Conservation (phyloP, 2,888 invertebrate genomes). For the Graphium colonna region DNA sequence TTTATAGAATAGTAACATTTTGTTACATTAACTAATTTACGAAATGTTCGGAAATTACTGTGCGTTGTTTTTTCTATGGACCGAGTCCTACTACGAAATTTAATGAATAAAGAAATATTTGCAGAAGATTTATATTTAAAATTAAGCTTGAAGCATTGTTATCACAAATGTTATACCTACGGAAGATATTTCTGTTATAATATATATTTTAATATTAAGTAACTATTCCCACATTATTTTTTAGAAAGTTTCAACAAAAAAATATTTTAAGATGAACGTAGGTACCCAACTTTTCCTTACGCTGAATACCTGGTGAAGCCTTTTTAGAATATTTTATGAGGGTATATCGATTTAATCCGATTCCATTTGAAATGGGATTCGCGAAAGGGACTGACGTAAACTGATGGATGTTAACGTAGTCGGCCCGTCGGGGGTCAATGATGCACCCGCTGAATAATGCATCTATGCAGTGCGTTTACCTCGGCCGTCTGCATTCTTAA, state of each 20-base stretch:
- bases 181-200: too few species aligned
- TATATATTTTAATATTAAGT: too few species aligned
- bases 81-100: too few species aligned
- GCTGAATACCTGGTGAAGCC: too few species aligned
- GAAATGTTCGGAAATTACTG: neutral
- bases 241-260: too few species aligned
- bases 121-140: too few species aligned
- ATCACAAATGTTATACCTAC: too few species aligned
- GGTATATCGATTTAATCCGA: too few species aligned
- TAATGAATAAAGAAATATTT: too few species aligned
- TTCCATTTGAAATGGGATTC: conserved; percentile 25
- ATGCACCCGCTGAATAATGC: conserved; percentile 62
- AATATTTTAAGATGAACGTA: neutral
- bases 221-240: too few species aligned
- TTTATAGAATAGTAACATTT: neutral
- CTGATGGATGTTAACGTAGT: conserved; percentile 34
- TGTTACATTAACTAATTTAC: neutral
- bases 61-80: neutral
- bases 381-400: conserved; percentile 34
- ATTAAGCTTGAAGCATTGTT: too few species aligned
- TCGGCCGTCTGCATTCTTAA: conserved; percentile 57
- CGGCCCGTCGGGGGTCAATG: conserved; percentile 48
- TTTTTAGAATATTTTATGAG: conserved; percentile 19
- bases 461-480: conserved; percentile 62
- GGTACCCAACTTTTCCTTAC: conserved; percentile 7